Evolutionary conservation across 1,140 invertebrate genomes (phyloP).

Genomic region (Anoplolepis gracilipes): DNA sequence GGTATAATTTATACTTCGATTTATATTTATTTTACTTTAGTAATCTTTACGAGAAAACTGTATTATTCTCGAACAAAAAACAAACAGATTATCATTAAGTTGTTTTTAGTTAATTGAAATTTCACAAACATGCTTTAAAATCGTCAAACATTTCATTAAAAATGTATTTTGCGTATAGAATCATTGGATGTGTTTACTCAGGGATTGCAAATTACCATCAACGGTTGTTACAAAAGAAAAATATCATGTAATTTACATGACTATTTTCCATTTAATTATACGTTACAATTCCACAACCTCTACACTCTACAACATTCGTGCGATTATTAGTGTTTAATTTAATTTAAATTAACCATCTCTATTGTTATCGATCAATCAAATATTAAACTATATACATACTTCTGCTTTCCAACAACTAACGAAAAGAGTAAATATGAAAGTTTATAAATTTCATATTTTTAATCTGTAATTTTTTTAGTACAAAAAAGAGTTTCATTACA

Average conservation of each 20-base stretch:
- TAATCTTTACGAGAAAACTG: not conserved
- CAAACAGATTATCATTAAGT: too few species aligned
- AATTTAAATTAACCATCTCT: not conserved
- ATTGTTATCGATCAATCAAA: not conserved
- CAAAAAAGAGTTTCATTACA: too few species aligned
- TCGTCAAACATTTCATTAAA: not conserved
- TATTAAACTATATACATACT: not conserved
- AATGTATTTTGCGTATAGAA: not conserved
- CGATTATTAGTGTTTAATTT: not conserved
- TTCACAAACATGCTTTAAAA: not conserved
- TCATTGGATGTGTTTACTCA: not conserved
- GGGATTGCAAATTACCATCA: not conserved
- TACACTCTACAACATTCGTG: too few species aligned
- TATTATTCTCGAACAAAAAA: not conserved
- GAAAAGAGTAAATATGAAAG: not conserved
- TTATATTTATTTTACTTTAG: not conserved
- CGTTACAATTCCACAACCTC: not conserved
- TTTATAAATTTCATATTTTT: not conserved
- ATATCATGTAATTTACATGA: conserved; percentile 16
- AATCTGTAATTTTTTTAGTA: not conserved
- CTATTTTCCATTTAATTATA: not conserved
- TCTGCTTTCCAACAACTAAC: not conserved
- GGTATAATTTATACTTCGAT: not conserved
- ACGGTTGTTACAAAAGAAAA: not conserved
- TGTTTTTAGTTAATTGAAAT: not conserved